phyloP scores from a whole-genome alignment of 2,797 vertebrate genomes.

The Eleutherodactylus coqui region DNA sequence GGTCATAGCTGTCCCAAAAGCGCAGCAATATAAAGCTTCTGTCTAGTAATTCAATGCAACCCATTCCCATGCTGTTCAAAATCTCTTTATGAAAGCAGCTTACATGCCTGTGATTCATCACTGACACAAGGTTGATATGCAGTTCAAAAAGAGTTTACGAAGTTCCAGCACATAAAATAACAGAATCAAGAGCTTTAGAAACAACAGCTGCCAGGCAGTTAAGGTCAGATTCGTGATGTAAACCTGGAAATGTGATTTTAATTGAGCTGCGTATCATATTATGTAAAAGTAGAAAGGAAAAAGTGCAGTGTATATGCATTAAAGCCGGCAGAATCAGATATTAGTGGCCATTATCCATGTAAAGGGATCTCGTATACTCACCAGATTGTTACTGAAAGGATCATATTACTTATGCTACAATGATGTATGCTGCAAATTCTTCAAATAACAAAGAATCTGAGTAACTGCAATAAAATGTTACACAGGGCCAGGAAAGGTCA shows the following conservation, averaged over 20 bases:
- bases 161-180: constrained; percentile 42
- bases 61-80: constrained; percentile 37
- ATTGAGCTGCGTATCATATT: constrained; percentile 36
- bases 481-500: not conserved
- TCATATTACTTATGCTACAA: not conserved
- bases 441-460: not conserved
- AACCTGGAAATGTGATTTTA: constrained; percentile 43
- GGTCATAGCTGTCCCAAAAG: constrained; percentile 44
- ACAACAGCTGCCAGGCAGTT: constrained; percentile 35
- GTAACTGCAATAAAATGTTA: not conserved
- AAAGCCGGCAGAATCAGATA: not conserved
- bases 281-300: constrained; percentile 10
- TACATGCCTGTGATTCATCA: constrained; percentile 47
- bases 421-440: not conserved
- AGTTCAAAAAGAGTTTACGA: constrained; percentile 56
- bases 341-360: constrained; percentile 1
- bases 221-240: constrained; percentile 47
- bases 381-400: not conserved
- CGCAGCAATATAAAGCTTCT: constrained; percentile 42
- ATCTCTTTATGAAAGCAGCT: constrained; percentile 50
- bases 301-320: not conserved
- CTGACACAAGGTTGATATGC: constrained; percentile 44
- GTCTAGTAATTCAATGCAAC: constrained; percentile 36
- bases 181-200: constrained; percentile 49
- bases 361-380: constrained; percentile 4